Base-by-base conservation (phyloP, 2,113 vertebrate genomes). In the Nicator chloris region DNA sequence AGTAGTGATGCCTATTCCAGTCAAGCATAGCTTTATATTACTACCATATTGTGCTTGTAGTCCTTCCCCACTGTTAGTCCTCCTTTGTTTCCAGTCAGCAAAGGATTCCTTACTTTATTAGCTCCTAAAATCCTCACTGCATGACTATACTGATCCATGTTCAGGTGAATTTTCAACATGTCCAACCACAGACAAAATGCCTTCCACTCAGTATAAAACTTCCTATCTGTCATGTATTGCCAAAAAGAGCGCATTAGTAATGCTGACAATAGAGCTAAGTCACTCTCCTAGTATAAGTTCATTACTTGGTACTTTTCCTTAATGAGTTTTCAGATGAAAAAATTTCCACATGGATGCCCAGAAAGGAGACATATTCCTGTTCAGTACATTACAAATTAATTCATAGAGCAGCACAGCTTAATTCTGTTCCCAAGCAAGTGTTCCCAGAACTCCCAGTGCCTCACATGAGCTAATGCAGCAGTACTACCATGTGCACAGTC, bases 301-400 rank as follows among this genome's bases (percentile, higher is more conserved):
- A 68, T 90, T 91, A 84, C 65, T 92, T 2, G 1, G 60, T 86
- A 66, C 88, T 94, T 95, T 84, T 90, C 86, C 70, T 88, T 95
- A 94, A 92, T 39, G 79, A 93, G 79, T 39, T 94, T 94, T 94
- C 68, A 92, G 54, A 94, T 73, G 61, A 83, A 95, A 95, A 86
- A 77, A 63, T 21, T 93, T 96, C 79, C 86, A 93, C 71, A 73
- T 81, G 88, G 72, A 70, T 90, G 30, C 79, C 19, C 76, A 92
- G 82, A 93, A 93, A 92, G 35, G 39, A 93, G 88, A 86, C 54
- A 47, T 83, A 88, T 37, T 88, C 33, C 61, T 73, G 14, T 61
- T 90, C 88, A 61, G 85, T 90, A 85, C 85, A 86, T 45, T 86
- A 64, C 68, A 90, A 90, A 93, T 93, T 92, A 96, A 92, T 86